phyloP scores from a whole-genome alignment of 2,797 vertebrate species.

The Acipenser transmontanus region DNA sequence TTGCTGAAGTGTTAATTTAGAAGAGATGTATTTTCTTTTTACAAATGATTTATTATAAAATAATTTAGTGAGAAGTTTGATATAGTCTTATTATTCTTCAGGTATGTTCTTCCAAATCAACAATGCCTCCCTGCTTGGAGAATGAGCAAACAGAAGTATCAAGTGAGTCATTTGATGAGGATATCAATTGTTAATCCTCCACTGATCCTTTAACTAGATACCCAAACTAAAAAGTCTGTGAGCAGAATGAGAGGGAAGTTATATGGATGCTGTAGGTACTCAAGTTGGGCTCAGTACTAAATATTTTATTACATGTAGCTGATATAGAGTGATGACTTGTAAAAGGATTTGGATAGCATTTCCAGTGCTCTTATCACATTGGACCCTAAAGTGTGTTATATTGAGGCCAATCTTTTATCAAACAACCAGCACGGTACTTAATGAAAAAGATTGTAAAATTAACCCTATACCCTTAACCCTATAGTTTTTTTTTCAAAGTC shows the following conservation, averaged over 20 bases:
- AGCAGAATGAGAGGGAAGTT: slow-evolving; percentile 49
- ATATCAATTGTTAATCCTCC: slow-evolving; percentile 88
- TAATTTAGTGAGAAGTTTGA: too few species aligned
- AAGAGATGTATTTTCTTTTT: too few species aligned
- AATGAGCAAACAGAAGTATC: slow-evolving; percentile 49
- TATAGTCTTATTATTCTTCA: background rate
- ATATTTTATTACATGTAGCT: slow-evolving; percentile 24
- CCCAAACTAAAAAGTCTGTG: slow-evolving; percentile 51
- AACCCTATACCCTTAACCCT: too few species aligned
- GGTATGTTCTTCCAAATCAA: slow-evolving; percentile 7
- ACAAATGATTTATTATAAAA: too few species aligned
- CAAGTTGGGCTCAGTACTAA: slow-evolving; percentile 15
- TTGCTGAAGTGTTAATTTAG: too few species aligned
- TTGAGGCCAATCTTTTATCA: too few species aligned
- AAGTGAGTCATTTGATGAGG: slow-evolving; percentile 75
- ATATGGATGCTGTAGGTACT: slow-evolving; percentile 45
- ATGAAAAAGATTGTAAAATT: too few species aligned
- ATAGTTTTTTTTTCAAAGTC: too few species aligned
- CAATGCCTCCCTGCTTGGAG: background rate
- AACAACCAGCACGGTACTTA: too few species aligned
- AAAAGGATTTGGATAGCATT: slow-evolving; percentile 21
- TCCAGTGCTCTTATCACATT: slow-evolving; percentile 19
- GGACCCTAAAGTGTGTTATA: background rate
- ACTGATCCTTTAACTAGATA: slow-evolving; percentile 79
- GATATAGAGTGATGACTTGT: slow-evolving; percentile 23